Evolutionary conservation across 2,113 vertebrate genomes (phyloP).

Genomic region (Diadophis punctatus): DNA sequence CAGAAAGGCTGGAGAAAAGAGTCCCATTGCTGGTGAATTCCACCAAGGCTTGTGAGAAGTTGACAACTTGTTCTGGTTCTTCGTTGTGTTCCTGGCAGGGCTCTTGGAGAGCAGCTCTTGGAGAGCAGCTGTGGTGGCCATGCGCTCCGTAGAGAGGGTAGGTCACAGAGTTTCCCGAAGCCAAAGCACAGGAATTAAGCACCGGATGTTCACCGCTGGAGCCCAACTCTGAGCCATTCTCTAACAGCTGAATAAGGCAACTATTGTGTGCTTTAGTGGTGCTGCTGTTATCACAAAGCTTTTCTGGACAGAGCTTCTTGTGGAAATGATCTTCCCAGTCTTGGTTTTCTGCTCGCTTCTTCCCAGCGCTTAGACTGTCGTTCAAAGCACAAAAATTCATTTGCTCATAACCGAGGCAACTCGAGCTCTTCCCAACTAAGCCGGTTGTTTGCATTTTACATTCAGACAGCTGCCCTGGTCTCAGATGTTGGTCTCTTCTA

Average conservation of each 20-base stretch:
- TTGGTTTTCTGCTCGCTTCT: constrained; percentile 45
- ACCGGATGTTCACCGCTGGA: constrained; percentile 54
- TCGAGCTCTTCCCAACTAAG: constrained; percentile 35
- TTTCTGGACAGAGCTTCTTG: constrained; percentile 49
- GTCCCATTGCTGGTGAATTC: constrained; percentile 86
- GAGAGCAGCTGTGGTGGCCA: rapidly evolving
- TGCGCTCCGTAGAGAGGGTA: constrained; percentile 51
- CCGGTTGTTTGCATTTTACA: constrained; percentile 55
- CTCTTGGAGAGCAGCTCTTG: not conserved
- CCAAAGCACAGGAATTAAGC: constrained; percentile 48
- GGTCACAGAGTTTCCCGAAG: constrained; percentile 7
- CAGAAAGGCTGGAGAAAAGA: constrained; percentile 80
- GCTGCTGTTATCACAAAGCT: constrained; percentile 50
- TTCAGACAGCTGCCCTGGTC: constrained; percentile 60
- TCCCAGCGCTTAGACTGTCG: constrained; percentile 33
- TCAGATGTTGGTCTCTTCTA: constrained; percentile 50
- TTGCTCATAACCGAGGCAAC: constrained; percentile 52
- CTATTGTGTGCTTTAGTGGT: constrained; percentile 59
- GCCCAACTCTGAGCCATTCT: constrained; percentile 47
- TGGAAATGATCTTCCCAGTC: constrained; percentile 70
- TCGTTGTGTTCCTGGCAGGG: constrained; percentile 27
- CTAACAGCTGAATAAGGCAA: constrained; percentile 63
- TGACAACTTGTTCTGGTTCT: constrained; percentile 82
- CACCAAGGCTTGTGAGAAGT: constrained; percentile 90
- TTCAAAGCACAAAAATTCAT: constrained; percentile 34